Conservation (phyloP, 1,140 invertebrate genomes). For the Drosophila elegans region DNA sequence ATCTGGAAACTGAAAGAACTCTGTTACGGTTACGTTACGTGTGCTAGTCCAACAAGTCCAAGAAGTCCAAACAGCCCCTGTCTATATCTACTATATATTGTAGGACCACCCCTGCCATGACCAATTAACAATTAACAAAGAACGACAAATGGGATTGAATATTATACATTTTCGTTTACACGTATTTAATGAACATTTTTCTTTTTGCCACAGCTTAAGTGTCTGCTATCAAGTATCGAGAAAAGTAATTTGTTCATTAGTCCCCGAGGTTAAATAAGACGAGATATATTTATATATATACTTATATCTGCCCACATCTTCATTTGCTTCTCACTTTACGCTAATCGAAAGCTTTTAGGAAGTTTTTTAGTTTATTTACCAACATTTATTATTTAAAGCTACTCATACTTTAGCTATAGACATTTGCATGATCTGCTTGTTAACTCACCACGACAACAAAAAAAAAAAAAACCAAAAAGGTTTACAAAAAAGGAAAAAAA, state of each 20-base stretch:
- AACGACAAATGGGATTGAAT: constrained; percentile 84
- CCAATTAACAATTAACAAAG: constrained; percentile 44
- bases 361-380: constrained; percentile 38
- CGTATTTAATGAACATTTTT: constrained; percentile 85
- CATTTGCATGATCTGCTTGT: constrained; percentile 74
- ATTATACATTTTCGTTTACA: constrained; percentile 86
- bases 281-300: constrained; percentile 36
- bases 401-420: constrained; percentile 59
- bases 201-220: constrained; percentile 70
- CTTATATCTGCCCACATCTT: constrained; percentile 30
- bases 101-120: constrained; percentile 51
- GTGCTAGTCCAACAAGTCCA: constrained; percentile 58
- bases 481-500: constrained; percentile 27
- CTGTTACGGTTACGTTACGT: constrained; percentile 64
- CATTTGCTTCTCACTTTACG: constrained; percentile 66
- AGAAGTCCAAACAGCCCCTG: constrained; percentile 24
- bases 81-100: constrained; percentile 1
- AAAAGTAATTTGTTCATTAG: constrained; percentile 82
- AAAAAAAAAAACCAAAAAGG: constrained; percentile 11
- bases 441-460: constrained; percentile 26
- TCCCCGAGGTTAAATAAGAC: constrained; percentile 40
- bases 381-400: constrained; percentile 45
- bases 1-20: constrained; percentile 46
- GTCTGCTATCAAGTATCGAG: constrained; percentile 50
- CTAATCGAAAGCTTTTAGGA: constrained; percentile 39